Evolutionary conservation across 1,140 invertebrate genomes (phyloP), one percentile per base, ranked within the genome.

Genomic region (Lepeophtheirus salmonis): DNA sequence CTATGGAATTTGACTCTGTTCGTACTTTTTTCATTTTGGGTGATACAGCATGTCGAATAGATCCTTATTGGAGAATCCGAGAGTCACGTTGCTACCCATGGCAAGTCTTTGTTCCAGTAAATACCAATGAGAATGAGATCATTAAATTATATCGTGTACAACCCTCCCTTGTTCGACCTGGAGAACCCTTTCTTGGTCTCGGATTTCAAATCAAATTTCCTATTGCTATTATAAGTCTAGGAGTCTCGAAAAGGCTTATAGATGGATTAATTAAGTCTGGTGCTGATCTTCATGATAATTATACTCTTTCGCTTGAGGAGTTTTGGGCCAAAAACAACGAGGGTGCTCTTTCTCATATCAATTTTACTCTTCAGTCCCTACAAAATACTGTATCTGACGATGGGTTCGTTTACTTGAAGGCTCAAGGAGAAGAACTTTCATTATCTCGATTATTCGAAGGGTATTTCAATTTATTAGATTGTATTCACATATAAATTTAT

Each of bases 151-250:
- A 30, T 41, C 22, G 26, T n/a, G 55, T 26, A n/a, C 26, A 57
- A 16, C 22, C 22, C 2, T 26, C 55, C 20, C 30, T 24, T 3
- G 26, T 25, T 2, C 55, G 22, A 2, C 55, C 22, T 14, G 55
- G 55, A 2, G 20, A 17, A 1, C 55, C 22, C 2, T 57, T n/a
- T 41, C 16, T 18, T 17, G 55, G 55, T 4, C 2, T 57, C 14
- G 55, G 22, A 16, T 57, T 25, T 14, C 55, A 25, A 23, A 23
- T 57, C 14, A 57, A 57, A 23, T 57, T 57, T 23, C 55, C 55
- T 2, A 41, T 57, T 4, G 26, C 52, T 30, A 23, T 57, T 25
- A n/a, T 24, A 17, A 20, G 26, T 14, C 23, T 57, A 16, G 52
- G 55, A 14, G 17, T 57, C 10, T 21, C 55, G 2, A 24, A 57